Evolutionary conservation across 1,140 invertebrate species (phyloP).

Genomic region (Gonatopus flavifemur): DNA sequence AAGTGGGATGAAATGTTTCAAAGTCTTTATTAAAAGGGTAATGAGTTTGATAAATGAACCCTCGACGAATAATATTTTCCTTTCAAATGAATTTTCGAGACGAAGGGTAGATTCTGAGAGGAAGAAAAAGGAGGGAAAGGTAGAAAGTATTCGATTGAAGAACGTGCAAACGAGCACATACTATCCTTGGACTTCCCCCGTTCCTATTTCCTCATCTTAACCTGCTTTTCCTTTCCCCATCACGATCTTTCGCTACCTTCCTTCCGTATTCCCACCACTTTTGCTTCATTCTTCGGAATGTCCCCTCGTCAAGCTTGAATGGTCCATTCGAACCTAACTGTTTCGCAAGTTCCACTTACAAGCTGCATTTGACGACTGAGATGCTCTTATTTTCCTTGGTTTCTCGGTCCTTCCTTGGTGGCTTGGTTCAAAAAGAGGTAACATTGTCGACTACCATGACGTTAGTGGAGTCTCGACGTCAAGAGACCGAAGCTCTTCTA

Average conservation of each 20-base stretch:
- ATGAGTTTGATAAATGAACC: too few relatives aligned
- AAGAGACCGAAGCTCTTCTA: too few relatives aligned
- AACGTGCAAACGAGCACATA: slow-evolving; percentile 1
- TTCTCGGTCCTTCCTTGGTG: slow-evolving; percentile 6
- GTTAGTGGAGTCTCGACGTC: slow-evolving; percentile 5
- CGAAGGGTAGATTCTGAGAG: background rate
- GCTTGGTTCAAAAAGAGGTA: slow-evolving; percentile 1
- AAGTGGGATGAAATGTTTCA: too few relatives aligned
- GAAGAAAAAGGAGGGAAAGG: background rate
- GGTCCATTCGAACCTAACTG: slow-evolving; percentile 27
- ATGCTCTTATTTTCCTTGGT: slow-evolving; percentile 20
- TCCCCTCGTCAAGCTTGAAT: slow-evolving; percentile 14
- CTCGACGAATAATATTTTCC: too few relatives aligned
- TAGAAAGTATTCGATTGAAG: background rate
- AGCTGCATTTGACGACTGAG: slow-evolving; percentile 8
- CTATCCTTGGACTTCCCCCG: too few relatives aligned
- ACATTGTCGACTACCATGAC: background rate
- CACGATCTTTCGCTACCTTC: background rate
- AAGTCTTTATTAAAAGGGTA: too few relatives aligned
- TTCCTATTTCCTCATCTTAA: background rate
- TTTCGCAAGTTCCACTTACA: slow-evolving; percentile 27
- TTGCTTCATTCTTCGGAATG: slow-evolving; percentile 10
- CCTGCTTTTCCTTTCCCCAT: background rate
- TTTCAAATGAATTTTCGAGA: background rate
- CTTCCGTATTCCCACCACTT: too few relatives aligned